phyloP scores from a whole-genome alignment of 2,113 vertebrate genomes.

The Smithornis capensis region DNA sequence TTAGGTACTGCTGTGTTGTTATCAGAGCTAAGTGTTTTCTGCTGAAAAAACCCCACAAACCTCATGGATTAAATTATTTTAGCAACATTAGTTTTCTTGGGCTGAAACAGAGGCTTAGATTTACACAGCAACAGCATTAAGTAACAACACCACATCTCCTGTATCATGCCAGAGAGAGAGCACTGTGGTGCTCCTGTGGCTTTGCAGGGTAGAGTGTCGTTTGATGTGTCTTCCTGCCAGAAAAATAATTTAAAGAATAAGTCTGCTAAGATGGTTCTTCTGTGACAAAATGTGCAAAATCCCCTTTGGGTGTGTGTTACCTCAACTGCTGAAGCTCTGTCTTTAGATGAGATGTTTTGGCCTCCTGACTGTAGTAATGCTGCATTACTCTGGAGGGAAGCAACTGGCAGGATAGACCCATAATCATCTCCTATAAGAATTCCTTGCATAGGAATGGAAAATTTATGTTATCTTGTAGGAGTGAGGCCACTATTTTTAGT shows the following conservation, averaged over 20 bases:
- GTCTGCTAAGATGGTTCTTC: background rate
- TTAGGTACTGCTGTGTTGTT: background rate
- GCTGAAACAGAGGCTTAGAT: background rate
- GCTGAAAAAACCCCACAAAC: background rate
- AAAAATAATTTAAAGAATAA: background rate
- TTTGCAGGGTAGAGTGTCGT: background rate
- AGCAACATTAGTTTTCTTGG: background rate
- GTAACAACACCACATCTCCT: background rate
- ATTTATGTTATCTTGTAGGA: background rate
- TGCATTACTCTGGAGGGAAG: background rate
- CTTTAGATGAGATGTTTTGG: background rate
- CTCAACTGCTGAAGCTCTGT: background rate
- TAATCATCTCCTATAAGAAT: background rate
- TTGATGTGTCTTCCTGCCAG: background rate
- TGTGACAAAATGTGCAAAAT: background rate
- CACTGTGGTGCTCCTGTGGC: background rate
- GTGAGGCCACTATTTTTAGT: background rate
- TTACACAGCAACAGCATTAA: background rate
- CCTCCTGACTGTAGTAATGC: background rate
- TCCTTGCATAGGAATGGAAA: background rate
- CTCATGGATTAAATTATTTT: background rate
- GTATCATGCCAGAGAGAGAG: background rate
- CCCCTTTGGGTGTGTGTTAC: background rate
- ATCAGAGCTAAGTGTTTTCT: background rate
- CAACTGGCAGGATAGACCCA: background rate